A percentile compares a stretch with the other conserved stretches of the same genome.
phyloP scores from a whole-genome alignment of 2,888 invertebrate genomes.

The Ferdinandea cuprea region DNA sequence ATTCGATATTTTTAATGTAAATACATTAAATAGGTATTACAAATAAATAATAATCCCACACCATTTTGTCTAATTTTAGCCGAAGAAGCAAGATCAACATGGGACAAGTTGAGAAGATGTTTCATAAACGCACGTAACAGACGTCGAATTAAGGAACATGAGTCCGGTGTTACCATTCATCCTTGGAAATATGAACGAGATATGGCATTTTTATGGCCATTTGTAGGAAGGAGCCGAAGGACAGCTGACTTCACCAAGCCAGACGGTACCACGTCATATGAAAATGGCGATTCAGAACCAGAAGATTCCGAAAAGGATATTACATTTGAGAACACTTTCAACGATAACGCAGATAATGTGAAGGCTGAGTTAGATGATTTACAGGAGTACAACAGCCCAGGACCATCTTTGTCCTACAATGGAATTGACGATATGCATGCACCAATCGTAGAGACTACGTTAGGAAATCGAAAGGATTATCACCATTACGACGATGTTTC shows the following conservation, averaged over 20 bases:
- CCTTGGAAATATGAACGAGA: slow-evolving; percentile 53
- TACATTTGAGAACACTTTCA: not conserved
- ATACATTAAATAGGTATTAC: no score
- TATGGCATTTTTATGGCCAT: slow-evolving; percentile 55
- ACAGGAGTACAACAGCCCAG: slow-evolving; percentile 5
- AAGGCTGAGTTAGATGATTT: slow-evolving; percentile 13
- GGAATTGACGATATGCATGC: slow-evolving; percentile 26
- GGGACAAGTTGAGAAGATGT: slow-evolving; percentile 53
- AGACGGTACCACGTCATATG: slow-evolving; percentile 2
- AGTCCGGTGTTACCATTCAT: slow-evolving; percentile 40
- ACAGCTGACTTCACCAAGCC: not conserved
- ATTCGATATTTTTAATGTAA: no score
- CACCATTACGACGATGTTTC: slow-evolving; percentile 10
- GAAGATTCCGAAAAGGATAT: slow-evolving; percentile 1
- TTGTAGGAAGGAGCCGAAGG: slow-evolving; percentile 32
- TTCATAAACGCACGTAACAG: slow-evolving; percentile 54
- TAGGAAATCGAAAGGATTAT: slow-evolving; percentile 10
- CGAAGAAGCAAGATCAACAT: slow-evolving; percentile 32
- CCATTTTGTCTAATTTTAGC: slow-evolving; percentile 10
- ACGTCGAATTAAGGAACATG: slow-evolving; percentile 33
- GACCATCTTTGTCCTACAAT: slow-evolving; percentile 4
- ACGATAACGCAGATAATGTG: slow-evolving; percentile 18
- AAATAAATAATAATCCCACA: not conserved
- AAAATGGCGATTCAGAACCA: slow-evolving; percentile 28
- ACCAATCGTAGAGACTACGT: not conserved